Percentiles rank a stretch among this genome's conserved stretches.
These are phyloP conservation scores for Neomonachus schauinslandi DNA, from an alignment of 2,113 vertebrate genomes.

Conservation along the genomic window DNA sequence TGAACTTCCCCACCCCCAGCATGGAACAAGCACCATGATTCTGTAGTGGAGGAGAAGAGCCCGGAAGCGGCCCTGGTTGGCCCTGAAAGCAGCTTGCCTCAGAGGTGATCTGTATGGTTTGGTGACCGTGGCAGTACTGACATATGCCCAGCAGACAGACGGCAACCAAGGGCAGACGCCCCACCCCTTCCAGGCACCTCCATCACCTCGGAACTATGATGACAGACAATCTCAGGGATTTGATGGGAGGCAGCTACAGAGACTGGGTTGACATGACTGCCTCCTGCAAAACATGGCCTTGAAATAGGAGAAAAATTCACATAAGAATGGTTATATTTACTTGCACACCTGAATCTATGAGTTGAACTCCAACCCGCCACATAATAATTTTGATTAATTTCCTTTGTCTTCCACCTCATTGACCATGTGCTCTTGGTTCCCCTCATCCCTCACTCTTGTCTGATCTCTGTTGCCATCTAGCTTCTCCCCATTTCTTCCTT, in stretches of 20 bases:
- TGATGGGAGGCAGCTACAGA: neutral
- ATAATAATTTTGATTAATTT: slow-evolving; percentile 10
- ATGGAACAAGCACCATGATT: neutral
- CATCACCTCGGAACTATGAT: neutral
- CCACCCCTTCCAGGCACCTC: neutral
- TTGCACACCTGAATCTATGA: neutral
- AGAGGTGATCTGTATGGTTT: rapidly evolving
- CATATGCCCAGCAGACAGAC: neutral
- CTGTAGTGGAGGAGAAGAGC: neutral
- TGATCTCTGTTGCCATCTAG: neutral
- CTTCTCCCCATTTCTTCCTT: neutral
- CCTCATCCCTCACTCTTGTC: neutral
- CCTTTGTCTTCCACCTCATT: slow-evolving; percentile 12
- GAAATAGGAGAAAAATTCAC: neutral
- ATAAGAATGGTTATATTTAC: neutral
- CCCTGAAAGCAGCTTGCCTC: neutral
- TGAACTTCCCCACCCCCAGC: neutral
- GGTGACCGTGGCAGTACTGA: neutral
- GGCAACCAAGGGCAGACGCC: neutral
- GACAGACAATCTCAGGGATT: neutral
- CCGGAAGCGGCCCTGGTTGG: neutral
- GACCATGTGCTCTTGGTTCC: neutral
- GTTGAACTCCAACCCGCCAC: neutral
- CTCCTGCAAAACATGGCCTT: neutral
- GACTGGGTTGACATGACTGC: neutral